Evolutionary conservation across 2,888 invertebrate species (phyloP), one percentile per base, ranked within the genome.

Genomic region (Cyclophora albipunctata): DNA sequence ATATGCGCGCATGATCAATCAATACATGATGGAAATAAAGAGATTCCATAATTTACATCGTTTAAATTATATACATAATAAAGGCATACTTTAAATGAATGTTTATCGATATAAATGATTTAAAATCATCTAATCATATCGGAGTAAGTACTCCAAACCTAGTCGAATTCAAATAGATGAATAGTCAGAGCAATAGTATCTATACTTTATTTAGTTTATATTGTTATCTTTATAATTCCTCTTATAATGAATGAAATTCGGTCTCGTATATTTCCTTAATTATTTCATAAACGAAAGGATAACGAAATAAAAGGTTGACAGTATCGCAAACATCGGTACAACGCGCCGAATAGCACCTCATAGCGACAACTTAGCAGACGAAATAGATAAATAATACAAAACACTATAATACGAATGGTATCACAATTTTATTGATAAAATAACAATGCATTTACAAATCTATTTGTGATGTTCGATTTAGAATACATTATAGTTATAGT

Each of bases 31-130:
- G 84, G 83, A 84, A 86, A 75, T 53, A 81, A 74, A 77, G 86
- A 87, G 86, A 87, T 88, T 87, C 87, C 86, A 80, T 78, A 79
- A 81, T 86, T 78, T 81, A 83, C 78, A 84, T 70, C 71, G 75
- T 73, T 71, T 72, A 82, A 82, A 78, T 74, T 84, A 84, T 84
- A 79, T 81, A 84, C 82, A 84, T 47, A 71, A 74, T 74, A 65
- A 65, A 50, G 55, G 49, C 48, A 47, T 42, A 69, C 74, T 64
- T 66, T 60, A 71, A 73, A 77, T 74, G 63, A 76, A 77, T 80
- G 75, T 82, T 81, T 81, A 81, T 79, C 79, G 75, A 76, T 79
- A 80, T 73, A 75, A 70, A 71, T 46, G 35, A 45, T 20, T 40
- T 47, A 40, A 47, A 7, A 42, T 45, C 3, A 48, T 45, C 5